phyloP scores from a whole-genome alignment of 2,113 vertebrate species.

The Fukomys damarensis region DNA sequence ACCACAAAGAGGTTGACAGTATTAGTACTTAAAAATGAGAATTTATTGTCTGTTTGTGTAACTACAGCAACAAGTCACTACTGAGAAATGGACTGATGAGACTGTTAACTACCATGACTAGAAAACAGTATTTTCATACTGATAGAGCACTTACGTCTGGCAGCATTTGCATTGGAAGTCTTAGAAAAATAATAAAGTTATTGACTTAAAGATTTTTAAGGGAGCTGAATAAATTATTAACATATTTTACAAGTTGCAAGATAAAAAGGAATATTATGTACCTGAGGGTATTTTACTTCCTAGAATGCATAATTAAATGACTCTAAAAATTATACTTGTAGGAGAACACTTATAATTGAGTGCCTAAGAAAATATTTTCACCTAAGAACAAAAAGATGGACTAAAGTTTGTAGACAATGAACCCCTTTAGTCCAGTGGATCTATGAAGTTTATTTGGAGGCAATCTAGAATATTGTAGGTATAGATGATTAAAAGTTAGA shows the following conservation, averaged over 20 bases:
- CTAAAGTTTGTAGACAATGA: not conserved
- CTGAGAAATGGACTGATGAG: not conserved
- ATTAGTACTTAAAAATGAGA: not conserved
- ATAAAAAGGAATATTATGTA: not conserved
- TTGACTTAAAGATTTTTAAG: slow-evolving; percentile 20
- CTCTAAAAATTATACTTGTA: not conserved
- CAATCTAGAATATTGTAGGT: too few species aligned
- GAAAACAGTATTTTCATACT: not conserved
- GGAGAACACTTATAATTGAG: not conserved
- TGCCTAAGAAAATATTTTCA: not conserved
- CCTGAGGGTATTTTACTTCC: not conserved
- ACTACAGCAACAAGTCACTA: not conserved
- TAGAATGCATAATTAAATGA: not conserved
- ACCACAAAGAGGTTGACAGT: not conserved
- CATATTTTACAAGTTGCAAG: not conserved
- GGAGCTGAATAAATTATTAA: not conserved
- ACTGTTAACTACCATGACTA: not conserved
- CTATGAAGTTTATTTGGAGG: not conserved
- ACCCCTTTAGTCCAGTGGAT: not conserved
- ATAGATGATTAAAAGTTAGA: slow-evolving; percentile 12
- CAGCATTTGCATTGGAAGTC: not conserved
- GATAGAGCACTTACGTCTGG: not conserved
- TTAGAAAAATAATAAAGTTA: not conserved
- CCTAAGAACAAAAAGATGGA: not conserved
- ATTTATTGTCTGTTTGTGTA: not conserved